Base-by-base conservation (phyloP, 2,888 invertebrate species). In the Chesias legatella region DNA sequence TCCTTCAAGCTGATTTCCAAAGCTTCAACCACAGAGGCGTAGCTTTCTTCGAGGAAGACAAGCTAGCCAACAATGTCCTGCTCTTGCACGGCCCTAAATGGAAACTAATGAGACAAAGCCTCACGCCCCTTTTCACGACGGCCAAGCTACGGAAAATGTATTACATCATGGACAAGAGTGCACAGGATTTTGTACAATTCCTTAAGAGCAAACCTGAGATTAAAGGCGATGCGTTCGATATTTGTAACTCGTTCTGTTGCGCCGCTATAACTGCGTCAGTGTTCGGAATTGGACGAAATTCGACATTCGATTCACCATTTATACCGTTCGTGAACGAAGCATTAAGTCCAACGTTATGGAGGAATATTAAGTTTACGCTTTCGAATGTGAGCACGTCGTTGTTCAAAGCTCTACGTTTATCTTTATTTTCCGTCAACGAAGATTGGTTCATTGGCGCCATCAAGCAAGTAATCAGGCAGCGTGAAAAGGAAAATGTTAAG, bases 91-190 rank as follows among this genome's bases (percentile, higher is more conserved):
- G 79, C 1, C 65, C 64, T 7, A 62, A 67, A 44, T 85, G 83
- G 86, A 75, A 77, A 39, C 50, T 72, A 6, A 58, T 80, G 7
- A 58, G 82, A 7, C 78, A 79, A 22, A 79, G 69, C 34, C 51
- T 86, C 43, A 45, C 50, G 56, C 78, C 83, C 0, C 56, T 77
- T 0, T 84, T 85, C 43, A 79, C 80, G 0, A 57, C 67, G 0
- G 54, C 61, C 0, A 84, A 83, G 48, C 55, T 84, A n/a, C 77
- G 67, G 36, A 79, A 73, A 20, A 77, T 85, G 77, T 81, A 70
- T 44, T 71, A 69, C 30, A 72, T 79, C 1, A 68, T 80, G 17
- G 73, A 73, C n/a, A 73, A 67, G 33, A 69, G 73, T 27, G 74
- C 73, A 0, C 58, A 61, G 36, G 76, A 79, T 43, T 79, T 78